phyloP scores from a whole-genome alignment of 2,888 invertebrate genomes.

The Polydrusus tereticollis region DNA sequence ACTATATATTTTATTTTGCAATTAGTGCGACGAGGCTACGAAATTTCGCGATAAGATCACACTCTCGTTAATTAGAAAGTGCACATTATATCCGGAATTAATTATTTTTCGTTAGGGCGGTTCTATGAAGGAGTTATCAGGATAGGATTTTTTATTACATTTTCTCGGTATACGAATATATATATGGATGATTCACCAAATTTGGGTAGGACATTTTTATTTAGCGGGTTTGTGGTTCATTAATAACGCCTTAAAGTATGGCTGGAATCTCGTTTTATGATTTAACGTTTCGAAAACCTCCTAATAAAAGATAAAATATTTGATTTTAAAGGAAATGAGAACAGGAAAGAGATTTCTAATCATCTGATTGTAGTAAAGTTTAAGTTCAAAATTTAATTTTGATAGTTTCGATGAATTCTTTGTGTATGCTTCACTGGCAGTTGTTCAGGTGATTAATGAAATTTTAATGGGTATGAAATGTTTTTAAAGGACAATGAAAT shows the following conservation, averaged over 20 bases:
- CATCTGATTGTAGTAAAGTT: neutral
- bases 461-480: neutral
- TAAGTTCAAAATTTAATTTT: neutral
- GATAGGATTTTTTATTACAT: slow-evolving; percentile 17
- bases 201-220: neutral
- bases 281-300: neutral
- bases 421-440: neutral
- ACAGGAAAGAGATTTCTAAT: slow-evolving; percentile 10
- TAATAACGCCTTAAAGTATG: too few relatives aligned
- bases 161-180: neutral
- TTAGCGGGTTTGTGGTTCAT: neutral
- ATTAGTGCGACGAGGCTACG: neutral
- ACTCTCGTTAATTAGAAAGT: slow-evolving; percentile 25
- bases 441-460: neutral
- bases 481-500: too few relatives aligned
- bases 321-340: slow-evolving; percentile 1
- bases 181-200: slow-evolving; percentile 2
- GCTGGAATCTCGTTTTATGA: too few relatives aligned
- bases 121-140: slow-evolving; percentile 24
- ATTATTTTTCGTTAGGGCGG: slow-evolving; percentile 37
- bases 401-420: neutral
- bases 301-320: neutral
- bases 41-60: slow-evolving; percentile 24
- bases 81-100: slow-evolving; percentile 27
- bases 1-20: neutral